A percentile compares a stretch with the other conserved stretches of the same genome.
phyloP scores from a whole-genome alignment of 2,113 vertebrate genomes.

The Alouatta palliata region DNA sequence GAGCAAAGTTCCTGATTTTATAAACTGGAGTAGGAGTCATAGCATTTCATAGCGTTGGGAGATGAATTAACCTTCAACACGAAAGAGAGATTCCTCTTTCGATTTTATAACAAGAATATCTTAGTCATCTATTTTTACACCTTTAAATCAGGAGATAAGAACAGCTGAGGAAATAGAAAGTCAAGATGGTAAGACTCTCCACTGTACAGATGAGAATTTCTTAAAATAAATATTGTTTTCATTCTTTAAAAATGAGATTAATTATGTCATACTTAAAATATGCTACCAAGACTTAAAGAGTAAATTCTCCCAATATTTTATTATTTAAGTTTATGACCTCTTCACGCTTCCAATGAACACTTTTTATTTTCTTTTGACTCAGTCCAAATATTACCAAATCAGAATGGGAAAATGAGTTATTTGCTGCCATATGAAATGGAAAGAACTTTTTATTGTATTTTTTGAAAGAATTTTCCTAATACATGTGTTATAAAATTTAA shows the following conservation, averaged over 20 bases:
- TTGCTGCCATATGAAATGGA: slow-evolving; percentile 53
- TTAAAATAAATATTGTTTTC: slow-evolving; percentile 57
- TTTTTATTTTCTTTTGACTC: slow-evolving; percentile 70
- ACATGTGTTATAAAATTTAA: slow-evolving; percentile 19
- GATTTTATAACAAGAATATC: neutral
- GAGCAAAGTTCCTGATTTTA: neutral
- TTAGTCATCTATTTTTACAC: slow-evolving; percentile 20
- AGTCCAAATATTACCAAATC: slow-evolving; percentile 58
- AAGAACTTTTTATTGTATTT: slow-evolving; percentile 15
- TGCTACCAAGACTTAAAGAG: slow-evolving; percentile 29
- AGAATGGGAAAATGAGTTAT: slow-evolving; percentile 73
- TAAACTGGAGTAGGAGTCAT: neutral
- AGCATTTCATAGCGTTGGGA: neutral
- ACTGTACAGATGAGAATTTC: slow-evolving; percentile 14
- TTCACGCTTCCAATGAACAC: slow-evolving; percentile 64
- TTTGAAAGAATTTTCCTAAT: slow-evolving; percentile 46
- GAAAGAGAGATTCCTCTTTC: neutral
- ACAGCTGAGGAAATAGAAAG: slow-evolving; percentile 32
- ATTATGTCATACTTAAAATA: slow-evolving; percentile 58
- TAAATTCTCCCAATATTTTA: slow-evolving; percentile 60
- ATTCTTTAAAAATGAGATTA: slow-evolving; percentile 49
- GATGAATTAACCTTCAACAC: neutral
- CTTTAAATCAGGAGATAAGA: neutral
- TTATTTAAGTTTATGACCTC: slow-evolving; percentile 57
- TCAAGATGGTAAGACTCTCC: neutral